Conservation (phyloP, 2,888 invertebrate genomes). For the Steinernema scapterisci region DNA sequence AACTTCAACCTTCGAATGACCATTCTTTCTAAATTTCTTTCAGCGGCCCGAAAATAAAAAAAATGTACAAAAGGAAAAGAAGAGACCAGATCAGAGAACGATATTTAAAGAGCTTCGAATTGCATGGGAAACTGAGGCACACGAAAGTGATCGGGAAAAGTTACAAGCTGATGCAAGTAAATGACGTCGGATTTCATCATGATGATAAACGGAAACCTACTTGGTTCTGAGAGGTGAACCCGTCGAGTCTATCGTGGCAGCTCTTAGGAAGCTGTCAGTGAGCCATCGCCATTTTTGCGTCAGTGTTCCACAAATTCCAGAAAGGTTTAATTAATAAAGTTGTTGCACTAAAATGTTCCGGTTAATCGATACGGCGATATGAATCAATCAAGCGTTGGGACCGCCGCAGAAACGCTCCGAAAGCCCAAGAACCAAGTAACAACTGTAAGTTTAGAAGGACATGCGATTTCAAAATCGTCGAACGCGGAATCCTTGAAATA, state of each 20-base stretch:
- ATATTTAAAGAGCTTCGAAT: too few species aligned
- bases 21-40: too few species aligned
- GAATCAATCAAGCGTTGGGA: not conserved
- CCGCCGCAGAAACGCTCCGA: not conserved
- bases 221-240: conserved; percentile 23
- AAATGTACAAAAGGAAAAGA: too few species aligned
- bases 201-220: not conserved
- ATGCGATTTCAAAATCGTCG: not conserved
- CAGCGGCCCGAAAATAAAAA: too few species aligned
- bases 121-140: too few species aligned
- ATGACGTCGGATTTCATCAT: conserved; percentile 11
- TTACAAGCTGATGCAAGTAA: conserved; percentile 10
- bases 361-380: not conserved
- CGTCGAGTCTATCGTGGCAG: conserved; percentile 9
- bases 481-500: not conserved
- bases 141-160: not conserved
- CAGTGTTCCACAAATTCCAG: conserved; percentile 21
- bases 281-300: conserved; percentile 25
- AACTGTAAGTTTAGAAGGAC: not conserved
- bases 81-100: too few species aligned
- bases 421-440: not conserved
- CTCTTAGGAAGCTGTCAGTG: not conserved
- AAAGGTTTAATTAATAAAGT: conserved; percentile 12
- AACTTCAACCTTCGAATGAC: too few species aligned
- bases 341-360: conserved; percentile 17